Evolutionary conservation across 2,797 vertebrate genomes (phyloP), one percentile per base, ranked within the genome.

Genomic region (Pseudomugil gertrudae): DNA sequence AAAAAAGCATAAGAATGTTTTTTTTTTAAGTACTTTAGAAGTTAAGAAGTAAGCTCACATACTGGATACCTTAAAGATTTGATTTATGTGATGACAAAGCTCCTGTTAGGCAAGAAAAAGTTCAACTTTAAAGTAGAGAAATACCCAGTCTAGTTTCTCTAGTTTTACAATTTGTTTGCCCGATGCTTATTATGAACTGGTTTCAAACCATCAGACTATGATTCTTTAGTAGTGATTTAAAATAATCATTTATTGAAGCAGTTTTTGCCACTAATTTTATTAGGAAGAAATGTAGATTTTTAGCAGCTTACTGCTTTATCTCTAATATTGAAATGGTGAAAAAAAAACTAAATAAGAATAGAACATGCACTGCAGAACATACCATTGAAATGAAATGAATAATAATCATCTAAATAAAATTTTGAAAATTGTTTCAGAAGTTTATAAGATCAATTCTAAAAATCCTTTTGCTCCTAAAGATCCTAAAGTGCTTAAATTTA

Each of bases 121-220:
- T 30, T 6, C 29, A 30, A 30, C 3, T 30, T 30, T 30, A 30
- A 30, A 30, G 29, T 30, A 6, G 29, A 30, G 6, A 30, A 30
- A 30, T 30, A 30, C 32, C 7, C 32, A 33, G n/a, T n/a, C n/a
- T n/a, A n/a, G n/a, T n/a, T 45, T 26, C 29, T 33, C 30, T 23
- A 35, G 51, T 26, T 43, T 54, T 62, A 32, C 61, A 9, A 47
- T 63, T 56, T 67, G 45, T 60, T 65, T 65, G 13, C 56, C 3
- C 14, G 5, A 57, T 30, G 19, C 9, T 38, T 21, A 17, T 21
- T 32, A 27, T 38, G 13, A 5, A 1, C 9, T 32, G 14, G 23
- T 17, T 33, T 30, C 4, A 43, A 11, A 43, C 5, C 19, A 0
- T 19, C 19, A 14, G 15, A 58, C 27, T 2, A 9, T 32, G 2